Base-by-base conservation (phyloP, 1,140 invertebrate genomes). In the Rhyacophila brunnea region DNA sequence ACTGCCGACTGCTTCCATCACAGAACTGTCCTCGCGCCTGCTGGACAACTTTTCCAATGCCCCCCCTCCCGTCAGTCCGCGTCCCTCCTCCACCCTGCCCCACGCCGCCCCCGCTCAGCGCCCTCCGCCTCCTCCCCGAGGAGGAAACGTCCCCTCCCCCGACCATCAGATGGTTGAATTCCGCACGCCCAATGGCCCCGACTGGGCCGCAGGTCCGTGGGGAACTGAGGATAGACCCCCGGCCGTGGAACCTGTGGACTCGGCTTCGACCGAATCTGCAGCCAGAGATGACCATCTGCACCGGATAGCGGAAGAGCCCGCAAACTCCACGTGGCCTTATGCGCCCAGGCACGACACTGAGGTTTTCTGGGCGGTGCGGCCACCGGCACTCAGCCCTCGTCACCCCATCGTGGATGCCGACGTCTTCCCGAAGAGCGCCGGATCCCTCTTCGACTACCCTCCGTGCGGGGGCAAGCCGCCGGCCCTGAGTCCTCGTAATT, bases 341-440 rank as follows among this genome's bases (percentile, higher is more conserved):
- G 23, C 9, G 23, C 4, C 4, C 4, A 28, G 23, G 23, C 4
- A 28, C 23, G 23, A 28, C 23, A 3, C 3, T 28, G 23, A 28
- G 3, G 3, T 28, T 9, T 28, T 5, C 23, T 28, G 23, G 23
- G 9, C 9, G 23, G 4, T 28, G 3, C 23, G 23, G 1, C 66
- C 68, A 2, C 50, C 61, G 15, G 69, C 68, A 49, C 58, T 75
- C 40, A 75, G 71, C 1, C 75, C 75, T 15, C 69, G 75, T 5
- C 61, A 67, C 10, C 70, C 74, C 10, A 74, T 75, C n/a, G 73
- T 74, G 1, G 75, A 75, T 66, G 67, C 71, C 0, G 74, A 72
- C 48, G 56, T 68, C 36, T 75, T 73, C 68, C 73, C 51, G 0
- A 68, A 68, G 6, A 67, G 67, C 62, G 60, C 64, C 34, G 51